phyloP scores from a whole-genome alignment of 2,797 vertebrate species.

The Manis javanica region DNA sequence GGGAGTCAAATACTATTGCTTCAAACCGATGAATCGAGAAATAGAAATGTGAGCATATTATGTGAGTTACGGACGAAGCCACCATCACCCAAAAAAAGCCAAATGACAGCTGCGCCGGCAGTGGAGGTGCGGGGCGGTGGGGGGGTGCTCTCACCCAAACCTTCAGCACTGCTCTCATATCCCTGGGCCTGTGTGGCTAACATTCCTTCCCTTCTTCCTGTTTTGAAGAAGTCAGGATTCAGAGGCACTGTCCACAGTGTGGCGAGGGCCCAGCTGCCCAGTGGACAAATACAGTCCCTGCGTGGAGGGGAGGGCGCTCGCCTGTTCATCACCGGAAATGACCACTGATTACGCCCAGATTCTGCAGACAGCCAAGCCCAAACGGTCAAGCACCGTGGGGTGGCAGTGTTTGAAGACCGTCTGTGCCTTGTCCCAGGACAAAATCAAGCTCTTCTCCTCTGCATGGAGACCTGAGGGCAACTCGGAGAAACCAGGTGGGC shows the following conservation, averaged over 20 bases:
- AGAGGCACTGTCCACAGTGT: neutral
- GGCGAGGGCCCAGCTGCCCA: neutral
- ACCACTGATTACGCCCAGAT: neutral
- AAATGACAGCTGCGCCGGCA: neutral
- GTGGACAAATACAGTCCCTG: neutral
- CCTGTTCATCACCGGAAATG: neutral
- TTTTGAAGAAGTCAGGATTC: slow-evolving; percentile 10
- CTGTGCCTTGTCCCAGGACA: neutral
- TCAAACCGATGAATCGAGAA: slow-evolving; percentile 32
- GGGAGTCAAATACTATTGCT: neutral
- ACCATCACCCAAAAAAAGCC: neutral
- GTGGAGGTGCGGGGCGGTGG: fast-evolving
- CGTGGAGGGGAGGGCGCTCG: neutral
- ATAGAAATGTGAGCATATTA: slow-evolving; percentile 30
- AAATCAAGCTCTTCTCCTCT: slow-evolving; percentile 15
- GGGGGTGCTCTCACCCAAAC: too few relatives aligned
- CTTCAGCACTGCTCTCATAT: neutral
- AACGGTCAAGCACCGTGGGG: neutral
- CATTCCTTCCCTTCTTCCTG: slow-evolving; percentile 3
- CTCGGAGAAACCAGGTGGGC: slow-evolving; percentile 32
- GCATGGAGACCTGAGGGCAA: neutral
- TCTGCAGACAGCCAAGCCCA: neutral
- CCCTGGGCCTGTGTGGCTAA: neutral
- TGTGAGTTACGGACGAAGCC: slow-evolving; percentile 26
- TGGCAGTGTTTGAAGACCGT: neutral